Evolutionary conservation across 2,888 invertebrate genomes (phyloP), one percentile per base, ranked within the genome.

Genomic region (Strigamia crassipes): DNA sequence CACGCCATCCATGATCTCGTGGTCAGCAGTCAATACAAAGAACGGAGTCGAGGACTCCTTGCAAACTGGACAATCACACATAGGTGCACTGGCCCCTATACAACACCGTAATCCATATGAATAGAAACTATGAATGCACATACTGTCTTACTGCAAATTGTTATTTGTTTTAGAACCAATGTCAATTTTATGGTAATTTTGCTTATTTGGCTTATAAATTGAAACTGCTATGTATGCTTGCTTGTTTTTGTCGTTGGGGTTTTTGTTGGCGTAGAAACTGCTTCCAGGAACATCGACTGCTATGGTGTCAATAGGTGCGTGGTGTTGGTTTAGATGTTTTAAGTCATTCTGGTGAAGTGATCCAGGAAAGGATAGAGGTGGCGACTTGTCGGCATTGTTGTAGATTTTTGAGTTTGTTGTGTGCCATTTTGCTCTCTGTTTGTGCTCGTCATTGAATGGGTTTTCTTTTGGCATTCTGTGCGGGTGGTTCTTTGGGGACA

Each of bases 231-330:
- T 77, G 27, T 77, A 77, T 15, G 77, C 77, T 34, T 77, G 77
- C 27, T 77, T 77, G 77, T 77, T 73, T 8, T 73, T 77, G 4
- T 51, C 51, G 6, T n/a, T 51, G 13, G 51, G 51, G 9, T 77
- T 77, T 31, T 77, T 12, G 23, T 77, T 77, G 1, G 77, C 10
- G 6, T 77, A 34, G 31, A 13, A 34, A n/a, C 34, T 31, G 21
- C 77, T 34, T 31, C 77, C 77, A 23, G 77, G 77, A 34, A 77
- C 77, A 34, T 77, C 77, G 27, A 77, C 34, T 31, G 77, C 77
- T 4, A 77, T 77, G 2, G 77, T 77, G 27, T 77, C 34, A n/a
- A 77, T 77, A 5, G 77, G 77, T 8, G 21, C 77, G 10, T 34
- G 77, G 9, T 77, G 51, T 51, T 9, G 51, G n/a, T n/a, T 2